Base-by-base conservation (phyloP, 1,140 invertebrate species). In the Bombus pascuorum region DNA sequence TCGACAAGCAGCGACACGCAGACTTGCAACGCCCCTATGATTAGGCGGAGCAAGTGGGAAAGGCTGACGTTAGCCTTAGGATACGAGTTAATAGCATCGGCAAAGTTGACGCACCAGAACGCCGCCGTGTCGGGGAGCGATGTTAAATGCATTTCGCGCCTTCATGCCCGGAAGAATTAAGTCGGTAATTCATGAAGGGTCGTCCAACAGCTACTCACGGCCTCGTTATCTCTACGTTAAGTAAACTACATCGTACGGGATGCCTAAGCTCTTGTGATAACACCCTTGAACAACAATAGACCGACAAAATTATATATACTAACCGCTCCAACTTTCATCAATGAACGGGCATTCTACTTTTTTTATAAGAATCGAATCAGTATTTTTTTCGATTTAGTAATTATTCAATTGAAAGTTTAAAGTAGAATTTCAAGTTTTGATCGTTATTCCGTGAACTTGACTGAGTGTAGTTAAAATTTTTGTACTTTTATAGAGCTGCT, bases 101-200 rank as follows among this genome's bases (percentile, higher is more conserved):
- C 65, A 79, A 72, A 80, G 83, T 73, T 84, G 87, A 81, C 76
- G 68, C 77, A 66, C 37, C 62, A n/a, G 79, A 76, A 77, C 83
- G 75, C 39, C 10, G 59, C 18, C 78, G 18, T n/a, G 42, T 42
- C 66, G 32, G 10, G 59, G 25, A 68, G 78, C 78, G 71, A 87
- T 68, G 81, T 88, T 89, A 82, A 90, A 82, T 76, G 82, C 82
- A 80, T 88, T 86, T 66, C 77, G 76, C 70, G 83, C 71, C 65
- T 77, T 66, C 74, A 71, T 81, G 81, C 87, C 73, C 70, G 77
- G 82, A 87, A 87, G 87, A 90, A 88, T 90, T 87, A 89, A 90
- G 81, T 84, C 74, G 66, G 81, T 90, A 83, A 86, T 87, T 87
- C 87, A 82, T 68, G 78, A 86, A 86, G 83, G 88, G 77, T 76